Evolutionary conservation across 2,888 invertebrate genomes (phyloP).

Genomic region (Artemia sp.): DNA sequence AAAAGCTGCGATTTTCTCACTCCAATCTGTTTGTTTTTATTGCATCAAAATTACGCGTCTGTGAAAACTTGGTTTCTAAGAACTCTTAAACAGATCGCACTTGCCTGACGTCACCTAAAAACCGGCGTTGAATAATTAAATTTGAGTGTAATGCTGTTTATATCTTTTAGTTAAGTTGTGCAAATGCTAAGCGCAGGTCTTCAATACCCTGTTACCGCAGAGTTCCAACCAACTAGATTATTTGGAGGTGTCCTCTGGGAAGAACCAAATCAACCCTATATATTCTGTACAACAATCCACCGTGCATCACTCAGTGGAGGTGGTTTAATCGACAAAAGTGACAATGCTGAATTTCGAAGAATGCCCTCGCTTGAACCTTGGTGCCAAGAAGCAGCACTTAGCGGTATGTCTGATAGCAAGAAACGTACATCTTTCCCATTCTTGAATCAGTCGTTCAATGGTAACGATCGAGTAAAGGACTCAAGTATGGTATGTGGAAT

Average conservation of each 20-base stretch:
- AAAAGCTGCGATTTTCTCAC: too few relatives aligned
- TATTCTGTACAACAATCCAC: neutral
- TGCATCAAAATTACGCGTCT: too few relatives aligned
- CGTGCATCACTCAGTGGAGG: neutral
- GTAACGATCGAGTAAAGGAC: neutral
- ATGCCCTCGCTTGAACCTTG: slow-evolving; percentile 9
- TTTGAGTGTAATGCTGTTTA: neutral
- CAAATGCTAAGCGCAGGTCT: neutral
- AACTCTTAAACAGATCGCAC: too few relatives aligned
- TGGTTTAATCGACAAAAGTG: neutral
- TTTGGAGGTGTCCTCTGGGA: neutral
- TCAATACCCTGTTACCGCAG: neutral
- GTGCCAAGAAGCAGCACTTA: slow-evolving; percentile 1
- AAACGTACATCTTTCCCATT: neutral
- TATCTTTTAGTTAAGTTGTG: neutral
- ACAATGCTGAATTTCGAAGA: neutral
- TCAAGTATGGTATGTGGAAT: neutral
- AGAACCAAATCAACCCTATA: neutral
- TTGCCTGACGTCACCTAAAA: too few relatives aligned
- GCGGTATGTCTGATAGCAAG: neutral
- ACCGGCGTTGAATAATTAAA: too few relatives aligned
- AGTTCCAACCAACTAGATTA: neutral
- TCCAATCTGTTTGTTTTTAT: too few relatives aligned
- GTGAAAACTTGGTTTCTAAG: too few relatives aligned
- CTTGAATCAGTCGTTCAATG: neutral